phyloP scores from a whole-genome alignment of 2,888 invertebrate genomes.

The Furcula furcula region DNA sequence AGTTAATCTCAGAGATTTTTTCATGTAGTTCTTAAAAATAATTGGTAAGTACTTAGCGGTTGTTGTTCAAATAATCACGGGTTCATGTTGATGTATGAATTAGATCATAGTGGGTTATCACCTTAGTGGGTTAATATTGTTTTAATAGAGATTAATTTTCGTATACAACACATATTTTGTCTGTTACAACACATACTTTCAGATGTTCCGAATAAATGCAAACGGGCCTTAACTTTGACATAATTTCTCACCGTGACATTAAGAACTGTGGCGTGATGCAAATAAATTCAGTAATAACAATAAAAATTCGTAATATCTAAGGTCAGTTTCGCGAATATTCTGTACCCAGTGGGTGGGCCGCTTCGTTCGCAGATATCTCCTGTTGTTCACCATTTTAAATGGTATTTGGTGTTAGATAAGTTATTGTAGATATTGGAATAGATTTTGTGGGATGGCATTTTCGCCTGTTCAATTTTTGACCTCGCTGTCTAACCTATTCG shows the following conservation, averaged over 20 bases:
- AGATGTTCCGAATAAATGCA: slow-evolving; percentile 7
- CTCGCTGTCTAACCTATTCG: no score
- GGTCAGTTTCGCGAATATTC: slow-evolving; percentile 39
- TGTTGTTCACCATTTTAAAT: slow-evolving; percentile 8
- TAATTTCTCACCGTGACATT: slow-evolving; percentile 36
- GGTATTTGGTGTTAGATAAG: slow-evolving; percentile 6
- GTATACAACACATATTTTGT: no score
- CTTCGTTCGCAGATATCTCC: slow-evolving; percentile 16
- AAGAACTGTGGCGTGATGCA: slow-evolving; percentile 23
- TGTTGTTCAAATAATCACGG: no score
- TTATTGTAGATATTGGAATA: background rate
- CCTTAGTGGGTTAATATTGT: no score
- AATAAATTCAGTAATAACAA: slow-evolving; percentile 47
- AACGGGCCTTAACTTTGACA: slow-evolving; percentile 17
- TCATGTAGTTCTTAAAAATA: no score
- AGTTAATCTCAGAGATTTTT: no score
- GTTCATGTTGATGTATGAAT: no score
- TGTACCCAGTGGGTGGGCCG: slow-evolving; percentile 28
- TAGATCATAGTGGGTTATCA: no score
- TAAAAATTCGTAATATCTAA: slow-evolving; percentile 38
- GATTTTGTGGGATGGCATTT: background rate
- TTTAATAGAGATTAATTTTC: no score
- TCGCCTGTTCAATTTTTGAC: no score
- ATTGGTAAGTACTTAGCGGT: no score
- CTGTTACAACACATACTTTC: no score